Evolutionary conservation across 2,113 vertebrate species (phyloP), one percentile per base, ranked within the genome.

Genomic region (Picathartes gymnocephalus): DNA sequence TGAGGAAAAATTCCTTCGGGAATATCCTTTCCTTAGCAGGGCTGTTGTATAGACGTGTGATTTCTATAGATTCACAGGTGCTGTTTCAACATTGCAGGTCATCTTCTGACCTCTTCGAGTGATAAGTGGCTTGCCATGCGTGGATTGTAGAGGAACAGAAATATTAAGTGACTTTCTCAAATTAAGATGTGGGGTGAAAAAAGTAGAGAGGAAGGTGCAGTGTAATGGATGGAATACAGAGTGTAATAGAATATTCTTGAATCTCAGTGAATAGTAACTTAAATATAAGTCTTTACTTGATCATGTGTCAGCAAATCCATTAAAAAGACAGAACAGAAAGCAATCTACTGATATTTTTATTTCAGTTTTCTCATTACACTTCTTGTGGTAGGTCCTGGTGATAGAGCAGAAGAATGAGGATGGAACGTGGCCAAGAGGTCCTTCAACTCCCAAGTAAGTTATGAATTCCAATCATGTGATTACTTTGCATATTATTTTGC

Each of bases 331-430:
- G 28, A 39, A 82, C 5, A 61, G 24, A 90, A 80, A 82, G 27
- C 7, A 58, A 7, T 74, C 45, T 85, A 21, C 17, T 65, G 37
- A 27, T 95, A 39, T 3, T 93, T 92, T 62, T 45, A 81, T 96
- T 91, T 79, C 70, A 45, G 28, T 71, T 90, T 88, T 94, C 35
- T 76, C 85, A 42, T 61, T 85, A 58, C 6, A 11, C 37, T 92
- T 96, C 90, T 82, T 95, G 33, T 87, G 69, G 35, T 98, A 99
- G 99, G 98, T 99, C 86, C 98, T 99, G 54, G 99, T 99, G 84
- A 99, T 99, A 98, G 99, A 99, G 97, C 99, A 99, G 98, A 99
- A 99, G 98, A 99, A 98, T 72, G 98, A 99, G 97, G 99, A 99
- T 58, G 99, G 99, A 96, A 96, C 99, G 3, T 99, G 99, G 99